Evolutionary conservation across 2,888 invertebrate genomes (phyloP).

Genomic region (Omphaloscelis lunosa): DNA sequence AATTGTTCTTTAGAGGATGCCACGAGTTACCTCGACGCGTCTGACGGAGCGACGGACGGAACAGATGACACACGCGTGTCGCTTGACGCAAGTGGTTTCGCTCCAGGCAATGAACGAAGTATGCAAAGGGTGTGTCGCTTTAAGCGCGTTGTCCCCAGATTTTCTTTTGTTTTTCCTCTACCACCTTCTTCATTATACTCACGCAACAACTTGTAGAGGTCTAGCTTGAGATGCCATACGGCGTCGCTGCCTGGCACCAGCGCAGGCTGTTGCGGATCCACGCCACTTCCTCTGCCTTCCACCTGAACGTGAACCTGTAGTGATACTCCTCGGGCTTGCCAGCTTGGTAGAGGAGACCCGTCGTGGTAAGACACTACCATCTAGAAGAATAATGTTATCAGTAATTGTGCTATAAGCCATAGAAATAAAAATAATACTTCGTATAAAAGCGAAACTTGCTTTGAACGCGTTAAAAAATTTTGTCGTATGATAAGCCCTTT

Average conservation of each 20-base stretch:
- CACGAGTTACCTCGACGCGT: too few species aligned
- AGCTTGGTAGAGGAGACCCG: constrained; percentile 94
- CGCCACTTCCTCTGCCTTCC: constrained; percentile 92
- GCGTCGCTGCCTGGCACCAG: constrained; percentile 93
- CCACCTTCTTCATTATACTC: constrained; percentile 56
- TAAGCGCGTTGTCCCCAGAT: background rate
- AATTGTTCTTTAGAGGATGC: too few species aligned
- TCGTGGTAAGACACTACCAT: constrained; percentile 97
- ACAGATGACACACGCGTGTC: too few species aligned
- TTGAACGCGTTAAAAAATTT: too few species aligned
- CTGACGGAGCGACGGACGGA: too few species aligned
- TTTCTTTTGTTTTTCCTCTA: background rate
- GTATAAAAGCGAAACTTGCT: too few species aligned
- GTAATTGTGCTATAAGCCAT: background rate
- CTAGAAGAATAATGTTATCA: constrained; percentile 76
- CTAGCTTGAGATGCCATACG: constrained; percentile 95
- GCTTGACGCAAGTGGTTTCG: too few species aligned
- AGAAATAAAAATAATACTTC: background rate
- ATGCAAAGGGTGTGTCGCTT: background rate
- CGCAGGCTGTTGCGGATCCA: constrained; percentile 91
- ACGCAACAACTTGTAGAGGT: constrained; percentile 92
- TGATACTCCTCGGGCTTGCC: constrained; percentile 92
- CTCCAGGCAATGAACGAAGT: too few species aligned
- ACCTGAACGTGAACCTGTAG: constrained; percentile 92
- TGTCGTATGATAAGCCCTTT: too few species aligned